Conservation (phyloP, 2,888 invertebrate species). For the Zelleria hepariella region DNA sequence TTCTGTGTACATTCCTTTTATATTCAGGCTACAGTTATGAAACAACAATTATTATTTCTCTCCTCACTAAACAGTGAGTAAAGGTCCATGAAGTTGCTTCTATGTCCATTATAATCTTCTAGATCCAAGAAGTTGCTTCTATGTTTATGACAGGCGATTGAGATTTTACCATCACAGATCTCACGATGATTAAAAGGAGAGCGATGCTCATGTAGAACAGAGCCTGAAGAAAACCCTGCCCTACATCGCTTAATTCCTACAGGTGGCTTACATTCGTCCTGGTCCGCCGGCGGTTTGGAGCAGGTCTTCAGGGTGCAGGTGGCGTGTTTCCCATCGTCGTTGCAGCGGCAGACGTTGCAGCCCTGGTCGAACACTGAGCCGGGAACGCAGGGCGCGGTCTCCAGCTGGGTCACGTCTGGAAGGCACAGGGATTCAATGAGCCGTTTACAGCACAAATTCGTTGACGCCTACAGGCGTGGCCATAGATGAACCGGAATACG, state of each 20-base stretch:
- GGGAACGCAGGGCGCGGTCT: slow-evolving; percentile 37
- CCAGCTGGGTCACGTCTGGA: slow-evolving; percentile 33
- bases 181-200: not conserved
- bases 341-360: slow-evolving; percentile 67
- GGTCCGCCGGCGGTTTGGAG: slow-evolving; percentile 15
- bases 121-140: no score
- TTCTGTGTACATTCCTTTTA: no score
- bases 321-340: slow-evolving; percentile 53
- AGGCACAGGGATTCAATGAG: not conserved
- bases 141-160: no score
- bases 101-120: no score
- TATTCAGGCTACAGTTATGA: no score
- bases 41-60: no score
- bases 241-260: not conserved
- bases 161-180: no score
- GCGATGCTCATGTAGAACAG: not conserved
- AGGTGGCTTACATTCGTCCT: slow-evolving; percentile 12
- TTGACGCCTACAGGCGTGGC: no score
- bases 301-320: slow-evolving; percentile 55
- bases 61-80: no score
- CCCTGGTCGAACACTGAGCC: slow-evolving; percentile 44
- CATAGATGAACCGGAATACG: no score
- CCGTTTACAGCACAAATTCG: not conserved
- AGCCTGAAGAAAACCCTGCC: not conserved
- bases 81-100: no score